Base-by-base conservation (phyloP, 1,140 invertebrate genomes). In the Trichonephila clavipes region DNA sequence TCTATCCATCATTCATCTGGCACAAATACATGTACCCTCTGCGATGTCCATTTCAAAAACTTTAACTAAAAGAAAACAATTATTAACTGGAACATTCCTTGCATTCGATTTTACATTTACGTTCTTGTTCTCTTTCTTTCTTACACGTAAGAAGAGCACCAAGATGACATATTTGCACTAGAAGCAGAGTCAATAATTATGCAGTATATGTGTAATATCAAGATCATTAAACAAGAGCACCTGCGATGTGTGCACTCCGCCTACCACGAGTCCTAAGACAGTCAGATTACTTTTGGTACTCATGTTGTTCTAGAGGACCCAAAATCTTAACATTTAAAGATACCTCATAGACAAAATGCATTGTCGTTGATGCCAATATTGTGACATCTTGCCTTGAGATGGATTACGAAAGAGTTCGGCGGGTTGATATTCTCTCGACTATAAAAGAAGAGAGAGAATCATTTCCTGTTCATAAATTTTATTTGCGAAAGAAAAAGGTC, bases 141-240 rank as follows among this genome's bases (percentile, higher is more conserved):
- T 51, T 12, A 51, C 44, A 51, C 10, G 51, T 5, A 51, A 21
- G 62, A 64, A 64, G 62, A 64, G 2, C 16, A 7, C 21, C 34
- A 77, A 77, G 72, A 77, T 4, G 24, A 77, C 14, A 18, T 28
- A 5, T 40, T 40, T 28, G 28, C 18, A 16, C 28, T 34, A 28
- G 4, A 34, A 77, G 72, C 34, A 77, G 72, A 77, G 6, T 77
- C 72, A 77, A 77, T 18, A 77, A 77, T 77, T 77, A 77, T 77
- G 72, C 72, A 16, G 72, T 77, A 77, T 16, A 77, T 77, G 28
- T 77, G 19, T 77, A 77, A 77, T 40, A 77, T 19, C 72, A 77
- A 18, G 28, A 77, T 77, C 72, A 77, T 77, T 77, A 77, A 34
- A 77, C 72, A 14, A 28, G 14, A 34, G 14, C 72, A 77, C 72